Evolutionary conservation across 2,113 vertebrate genomes (phyloP).

Genomic region (Anguilla japonica): DNA sequence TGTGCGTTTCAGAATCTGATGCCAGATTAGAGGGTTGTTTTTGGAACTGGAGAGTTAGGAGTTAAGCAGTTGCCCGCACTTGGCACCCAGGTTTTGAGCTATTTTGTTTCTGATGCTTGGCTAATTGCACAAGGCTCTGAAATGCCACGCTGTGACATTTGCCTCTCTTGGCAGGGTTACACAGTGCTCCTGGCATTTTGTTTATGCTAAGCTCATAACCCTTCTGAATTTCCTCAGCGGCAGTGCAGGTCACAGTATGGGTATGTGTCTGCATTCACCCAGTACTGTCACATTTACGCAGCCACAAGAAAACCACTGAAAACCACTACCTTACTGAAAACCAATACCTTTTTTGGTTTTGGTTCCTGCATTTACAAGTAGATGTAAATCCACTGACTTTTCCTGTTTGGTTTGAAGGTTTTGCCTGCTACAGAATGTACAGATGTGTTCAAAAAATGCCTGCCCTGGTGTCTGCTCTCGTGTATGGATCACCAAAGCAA

Average conservation of each 20-base stretch:
- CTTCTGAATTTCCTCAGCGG: neutral
- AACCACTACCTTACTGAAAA: neutral
- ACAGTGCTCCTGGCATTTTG: neutral
- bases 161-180: constrained; percentile 1
- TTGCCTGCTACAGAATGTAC: too few relatives aligned
- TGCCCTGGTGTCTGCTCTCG: too few relatives aligned
- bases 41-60: neutral
- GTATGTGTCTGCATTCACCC: neutral
- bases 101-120: neutral
- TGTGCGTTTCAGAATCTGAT: too few relatives aligned
- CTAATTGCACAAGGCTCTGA: neutral
- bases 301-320: neutral
- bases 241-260: neutral
- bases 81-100: neutral
- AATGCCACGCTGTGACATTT: neutral
- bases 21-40: too few relatives aligned
- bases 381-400: neutral
- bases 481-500: too few relatives aligned
- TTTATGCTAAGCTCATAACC: neutral
- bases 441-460: too few relatives aligned
- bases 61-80: too few relatives aligned
- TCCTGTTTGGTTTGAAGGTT: neutral
- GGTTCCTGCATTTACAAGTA: neutral
- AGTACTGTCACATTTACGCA: neutral
- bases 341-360: neutral